Percentiles rank a stretch among this genome's conserved stretches.
Evolutionary conservation across 2,113 vertebrate genomes (phyloP).

Genomic region (Atrichornis clamosus): DNA sequence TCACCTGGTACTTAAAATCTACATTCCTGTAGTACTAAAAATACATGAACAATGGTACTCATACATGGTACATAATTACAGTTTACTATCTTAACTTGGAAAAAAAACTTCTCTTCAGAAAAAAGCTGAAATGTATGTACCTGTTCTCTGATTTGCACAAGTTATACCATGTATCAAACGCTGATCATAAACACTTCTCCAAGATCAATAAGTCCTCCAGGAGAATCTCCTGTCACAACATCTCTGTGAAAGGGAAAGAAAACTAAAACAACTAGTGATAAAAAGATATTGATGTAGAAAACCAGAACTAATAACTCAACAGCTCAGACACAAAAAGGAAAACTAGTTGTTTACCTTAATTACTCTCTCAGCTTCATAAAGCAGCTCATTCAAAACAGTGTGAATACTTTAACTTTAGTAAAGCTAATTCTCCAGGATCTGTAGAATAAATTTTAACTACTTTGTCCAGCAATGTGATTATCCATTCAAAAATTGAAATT

Average conservation of each 20-base stretch:
- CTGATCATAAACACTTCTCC: not conserved
- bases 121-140: not conserved
- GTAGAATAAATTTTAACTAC: not conserved
- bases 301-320: not conserved
- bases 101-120: not conserved
- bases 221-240: not conserved
- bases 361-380: not conserved
- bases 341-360: not conserved
- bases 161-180: constrained; percentile 19
- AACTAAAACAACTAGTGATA: not conserved
- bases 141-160: not conserved
- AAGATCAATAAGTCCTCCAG: not conserved
- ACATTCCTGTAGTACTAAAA: not conserved
- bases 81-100: not conserved
- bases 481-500: not conserved
- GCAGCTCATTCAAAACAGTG: not conserved
- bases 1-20: not conserved
- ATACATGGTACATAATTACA: not conserved
- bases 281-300: not conserved
- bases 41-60: not conserved
- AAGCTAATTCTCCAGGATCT: not conserved
- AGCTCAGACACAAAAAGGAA: not conserved
- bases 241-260: not conserved
- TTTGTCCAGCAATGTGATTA: not conserved
- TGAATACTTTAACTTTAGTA: not conserved